Base-by-base conservation (phyloP, 2,797 vertebrate species). In the Acomys russatus region DNA sequence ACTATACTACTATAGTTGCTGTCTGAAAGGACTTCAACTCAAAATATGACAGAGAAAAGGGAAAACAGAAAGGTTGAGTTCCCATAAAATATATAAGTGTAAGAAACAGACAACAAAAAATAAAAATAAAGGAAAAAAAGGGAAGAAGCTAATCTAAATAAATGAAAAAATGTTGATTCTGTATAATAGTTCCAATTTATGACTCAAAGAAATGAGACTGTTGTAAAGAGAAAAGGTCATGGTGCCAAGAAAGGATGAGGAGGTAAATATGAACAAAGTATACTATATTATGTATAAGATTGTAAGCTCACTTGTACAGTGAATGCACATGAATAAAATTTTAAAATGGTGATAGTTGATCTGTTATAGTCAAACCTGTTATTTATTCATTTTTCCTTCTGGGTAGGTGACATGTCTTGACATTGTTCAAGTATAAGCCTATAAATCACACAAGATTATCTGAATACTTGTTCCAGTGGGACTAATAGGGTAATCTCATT, bases 351-450 rank as follows among this genome's bases (percentile, higher is more conserved):
- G 44, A 44, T 44, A 44, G 44, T 14, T 90, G 51, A 54, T 64
- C n/a, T 84, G 44, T 33, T 91, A 8, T 90, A 93, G 28, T 63
- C 70, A 84, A 25, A 35, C 44, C 18, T 94, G 25, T 35, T 33
- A n/a, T 92, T 38, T 35, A 35, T 89, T 63, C 93, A 54, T 92
- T 92, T 25, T 66, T 92, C 85, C 49, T 91, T 92, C 11, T 91
- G 91, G 85, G 35, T 44, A 79, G 74, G 38, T 80, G 38, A 59
- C 28, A 30, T 86, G 7, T 88, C 44, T 84, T 78, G 35, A 78
- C 87, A 84, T 76, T 94, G 78, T n/a, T 25, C 77, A 95, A 61
- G 1, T 83, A 44, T 59, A 54, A 74, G n/a, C 15, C 18, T 89
- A 76, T 56, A 90, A 89, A 44, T 90, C 95, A 6, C 25, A 18